Percentiles rank a stretch among this genome's conserved stretches.
Conservation (phyloP, 1,140 invertebrate species). For the Zaprionus vittiger region DNA sequence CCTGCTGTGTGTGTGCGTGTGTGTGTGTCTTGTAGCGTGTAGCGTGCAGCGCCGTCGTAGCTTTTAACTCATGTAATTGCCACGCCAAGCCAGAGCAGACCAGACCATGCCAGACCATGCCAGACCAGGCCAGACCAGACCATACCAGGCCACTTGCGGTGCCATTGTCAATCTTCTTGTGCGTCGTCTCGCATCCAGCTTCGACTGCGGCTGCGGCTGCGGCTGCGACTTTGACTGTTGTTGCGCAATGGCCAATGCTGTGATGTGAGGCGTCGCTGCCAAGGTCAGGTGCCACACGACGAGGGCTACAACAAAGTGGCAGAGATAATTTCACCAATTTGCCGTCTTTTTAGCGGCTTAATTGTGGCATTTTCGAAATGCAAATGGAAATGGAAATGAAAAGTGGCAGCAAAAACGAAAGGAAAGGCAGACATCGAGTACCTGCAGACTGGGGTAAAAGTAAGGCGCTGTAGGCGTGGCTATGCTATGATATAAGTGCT, state of each 20-base stretch:
- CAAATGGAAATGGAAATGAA: neutral
- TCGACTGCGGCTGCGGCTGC: neutral
- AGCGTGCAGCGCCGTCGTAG: conserved; percentile 22
- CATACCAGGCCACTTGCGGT: conserved; percentile 36
- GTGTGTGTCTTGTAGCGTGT: conserved; percentile 11
- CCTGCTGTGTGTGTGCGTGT: conserved; percentile 11
- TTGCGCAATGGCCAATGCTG: conserved; percentile 33
- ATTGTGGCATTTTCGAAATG: conserved; percentile 30
- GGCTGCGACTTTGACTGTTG: conserved; percentile 18
- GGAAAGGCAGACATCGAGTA: conserved; percentile 3
- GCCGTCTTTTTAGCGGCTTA: conserved; percentile 17
- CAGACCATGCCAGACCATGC: neutral
- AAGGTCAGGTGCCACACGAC: conserved; percentile 37
- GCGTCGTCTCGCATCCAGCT: conserved; percentile 14
- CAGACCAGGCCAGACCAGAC: neutral
- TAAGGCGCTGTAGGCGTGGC: conserved; percentile 19
- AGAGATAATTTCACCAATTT: conserved; percentile 39
- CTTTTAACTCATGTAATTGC: conserved; percentile 40
- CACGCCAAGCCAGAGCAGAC: conserved; percentile 13
- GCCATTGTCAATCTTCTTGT: conserved; percentile 47
- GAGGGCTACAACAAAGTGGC: neutral
- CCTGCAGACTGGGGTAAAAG: conserved; percentile 21
- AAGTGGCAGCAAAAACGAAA: conserved; percentile 12
- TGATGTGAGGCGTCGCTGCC: conserved; percentile 29
- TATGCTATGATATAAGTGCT: conserved; percentile 13